Evolutionary conservation across 2,113 vertebrate genomes (phyloP).

Genomic region (Gorsachius goisagi): DNA sequence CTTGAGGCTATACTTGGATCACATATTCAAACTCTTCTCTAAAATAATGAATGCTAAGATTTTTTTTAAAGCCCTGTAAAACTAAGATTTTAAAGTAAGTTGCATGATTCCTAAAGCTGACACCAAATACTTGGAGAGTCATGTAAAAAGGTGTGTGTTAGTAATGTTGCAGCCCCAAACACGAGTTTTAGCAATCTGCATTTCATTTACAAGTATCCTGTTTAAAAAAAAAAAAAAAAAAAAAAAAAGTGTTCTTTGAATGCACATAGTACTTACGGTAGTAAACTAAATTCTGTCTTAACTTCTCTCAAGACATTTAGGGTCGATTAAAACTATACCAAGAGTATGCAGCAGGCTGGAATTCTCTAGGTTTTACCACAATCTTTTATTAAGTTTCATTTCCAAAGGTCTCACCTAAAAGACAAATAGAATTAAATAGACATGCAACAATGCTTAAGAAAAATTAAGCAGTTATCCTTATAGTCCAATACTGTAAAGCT

Average conservation of each 20-base stretch:
- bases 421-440: constrained; percentile 18
- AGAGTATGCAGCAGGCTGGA: neutral
- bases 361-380: neutral
- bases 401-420: constrained; percentile 3
- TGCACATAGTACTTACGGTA: neutral
- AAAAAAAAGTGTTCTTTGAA: neutral
- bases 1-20: neutral
- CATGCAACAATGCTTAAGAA: constrained; percentile 22
- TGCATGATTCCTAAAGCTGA: neutral
- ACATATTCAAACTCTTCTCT: neutral
- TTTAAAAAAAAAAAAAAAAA: neutral
- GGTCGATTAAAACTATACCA: neutral
- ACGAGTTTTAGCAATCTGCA: neutral
- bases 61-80: neutral
- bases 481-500: constrained; percentile 13
- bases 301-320: neutral
- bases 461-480: neutral
- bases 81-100: neutral
- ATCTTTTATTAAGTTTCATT: constrained; percentile 37
- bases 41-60: neutral
- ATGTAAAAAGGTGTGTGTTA: neutral
- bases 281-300: neutral
- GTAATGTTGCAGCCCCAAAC: neutral
- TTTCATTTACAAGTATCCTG: neutral
- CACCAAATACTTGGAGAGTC: neutral